phyloP scores from a whole-genome alignment of 2,797 vertebrate genomes.

The Steatocranus sp. region DNA sequence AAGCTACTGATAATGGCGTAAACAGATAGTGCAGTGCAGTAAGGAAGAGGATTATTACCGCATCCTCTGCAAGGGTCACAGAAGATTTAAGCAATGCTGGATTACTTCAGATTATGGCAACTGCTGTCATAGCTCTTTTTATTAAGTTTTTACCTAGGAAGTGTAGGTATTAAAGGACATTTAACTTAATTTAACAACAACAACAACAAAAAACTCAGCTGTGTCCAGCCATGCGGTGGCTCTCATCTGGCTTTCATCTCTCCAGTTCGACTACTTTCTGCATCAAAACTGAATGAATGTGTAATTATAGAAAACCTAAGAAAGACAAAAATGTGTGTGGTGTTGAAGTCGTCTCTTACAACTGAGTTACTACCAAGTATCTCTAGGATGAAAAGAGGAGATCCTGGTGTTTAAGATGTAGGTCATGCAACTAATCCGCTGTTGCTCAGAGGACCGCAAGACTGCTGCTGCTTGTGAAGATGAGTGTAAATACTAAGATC shows the following conservation, averaged over 20 bases:
- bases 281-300: background rate
- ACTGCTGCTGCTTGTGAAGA: background rate
- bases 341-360: background rate
- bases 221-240: background rate
- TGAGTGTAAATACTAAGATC: background rate
- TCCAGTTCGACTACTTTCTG: background rate
- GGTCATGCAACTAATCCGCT: background rate
- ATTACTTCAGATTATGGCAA: background rate
- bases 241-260: background rate
- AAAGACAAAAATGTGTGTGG: background rate
- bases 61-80: background rate
- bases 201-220: background rate
- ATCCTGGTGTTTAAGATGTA: background rate
- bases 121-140: background rate
- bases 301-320: background rate
- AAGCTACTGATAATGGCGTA: conserved; percentile 54
- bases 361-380: background rate
- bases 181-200: background rate
- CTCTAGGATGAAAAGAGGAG: background rate
- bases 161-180: background rate
- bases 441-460: background rate
- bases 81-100: background rate
- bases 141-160: background rate
- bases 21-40: conserved; percentile 35
- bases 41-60: background rate